A percentile compares a stretch with the other conserved stretches of the same genome.
phyloP scores from a whole-genome alignment of 2,797 vertebrate species.

The Danio aesculapii region DNA sequence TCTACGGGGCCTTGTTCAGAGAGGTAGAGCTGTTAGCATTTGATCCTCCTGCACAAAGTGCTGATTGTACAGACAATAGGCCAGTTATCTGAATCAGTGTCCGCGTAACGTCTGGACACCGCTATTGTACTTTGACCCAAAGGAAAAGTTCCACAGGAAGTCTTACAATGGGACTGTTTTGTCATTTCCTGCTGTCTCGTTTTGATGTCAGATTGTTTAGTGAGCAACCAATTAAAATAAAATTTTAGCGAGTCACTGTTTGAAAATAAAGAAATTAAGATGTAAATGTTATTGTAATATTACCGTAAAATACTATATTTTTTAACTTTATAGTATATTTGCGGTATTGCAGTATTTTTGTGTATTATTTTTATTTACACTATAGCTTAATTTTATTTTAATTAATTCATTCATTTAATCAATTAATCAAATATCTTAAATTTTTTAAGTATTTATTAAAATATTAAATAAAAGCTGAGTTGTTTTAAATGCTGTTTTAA shows the following conservation, averaged over 20 bases:
- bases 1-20: slow-evolving; percentile 93
- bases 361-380: no score
- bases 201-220: slow-evolving; percentile 13
- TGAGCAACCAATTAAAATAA: background rate
- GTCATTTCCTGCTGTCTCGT: slow-evolving; percentile 22
- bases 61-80: background rate
- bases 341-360: no score
- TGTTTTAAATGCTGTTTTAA: no score
- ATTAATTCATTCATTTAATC: no score
- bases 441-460: no score
- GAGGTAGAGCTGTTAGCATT: slow-evolving; percentile 79
- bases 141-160: slow-evolving; percentile 39
- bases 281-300: no score
- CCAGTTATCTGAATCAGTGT: background rate
- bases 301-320: no score
- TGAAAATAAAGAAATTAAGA: no score
- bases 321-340: no score
- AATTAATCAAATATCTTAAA: no score
- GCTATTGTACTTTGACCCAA: background rate
- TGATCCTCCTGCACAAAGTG: background rate
- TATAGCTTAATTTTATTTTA: no score
- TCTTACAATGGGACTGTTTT: slow-evolving; percentile 39
- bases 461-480: no score
- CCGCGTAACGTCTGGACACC: background rate
- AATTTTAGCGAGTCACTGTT: background rate